Conservation (phyloP, 2,797 vertebrate genomes). For the Hapalemur alaotrensis region DNA sequence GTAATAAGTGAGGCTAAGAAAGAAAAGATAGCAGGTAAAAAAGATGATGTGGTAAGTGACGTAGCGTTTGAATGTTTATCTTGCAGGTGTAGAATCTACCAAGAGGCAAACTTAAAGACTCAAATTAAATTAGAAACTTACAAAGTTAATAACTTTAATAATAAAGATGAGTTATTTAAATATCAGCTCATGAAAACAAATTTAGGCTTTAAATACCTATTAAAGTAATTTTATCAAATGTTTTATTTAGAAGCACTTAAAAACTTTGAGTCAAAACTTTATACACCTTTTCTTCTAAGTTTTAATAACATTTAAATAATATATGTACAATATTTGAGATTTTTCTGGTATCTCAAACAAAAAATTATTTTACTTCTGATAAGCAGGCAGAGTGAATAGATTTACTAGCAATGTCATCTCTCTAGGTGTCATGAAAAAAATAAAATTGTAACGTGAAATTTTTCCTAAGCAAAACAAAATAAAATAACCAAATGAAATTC, state of each 20-base stretch:
- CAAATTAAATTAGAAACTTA: background rate
- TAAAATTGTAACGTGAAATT: background rate
- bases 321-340: background rate
- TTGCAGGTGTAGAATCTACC: background rate
- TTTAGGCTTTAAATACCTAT: background rate
- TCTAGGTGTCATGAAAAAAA: background rate
- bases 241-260: background rate
- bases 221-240: background rate
- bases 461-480: background rate
- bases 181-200: background rate
- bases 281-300: background rate
- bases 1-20: background rate
- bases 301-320: background rate
- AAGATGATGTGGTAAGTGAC: fast-evolving
- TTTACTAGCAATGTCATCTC: background rate
- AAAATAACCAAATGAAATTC: background rate
- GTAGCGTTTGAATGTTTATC: background rate
- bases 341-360: background rate
- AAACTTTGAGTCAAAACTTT: background rate
- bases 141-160: background rate
- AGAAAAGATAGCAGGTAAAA: background rate
- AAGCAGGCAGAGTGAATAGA: background rate
- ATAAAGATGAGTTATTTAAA: background rate
- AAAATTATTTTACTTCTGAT: background rate
- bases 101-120: background rate